Evolutionary conservation across 2,888 invertebrate species (phyloP), one percentile per base, ranked within the genome.

Genomic region (Hypomecis atomaria): DNA sequence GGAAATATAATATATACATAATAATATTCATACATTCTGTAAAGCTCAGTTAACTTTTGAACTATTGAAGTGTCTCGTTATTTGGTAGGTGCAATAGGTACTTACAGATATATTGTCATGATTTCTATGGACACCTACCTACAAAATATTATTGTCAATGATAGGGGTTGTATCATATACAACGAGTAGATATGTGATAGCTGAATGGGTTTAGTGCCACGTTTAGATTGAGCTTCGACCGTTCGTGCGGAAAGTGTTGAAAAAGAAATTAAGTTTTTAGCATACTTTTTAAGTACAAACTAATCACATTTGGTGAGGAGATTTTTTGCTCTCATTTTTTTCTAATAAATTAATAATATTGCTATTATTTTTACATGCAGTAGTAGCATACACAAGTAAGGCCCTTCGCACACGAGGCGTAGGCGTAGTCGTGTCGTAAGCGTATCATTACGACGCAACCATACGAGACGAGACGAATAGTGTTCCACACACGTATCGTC

Each of bases 11-110:
- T 66, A 47, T 62, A 54, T 65, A 71, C 63, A 64, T 55, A n/a
- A n/a, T n/a, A n/a, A n/a, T n/a, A 76, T 72, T 78, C 75, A 82
- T 78, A 84, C 84, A 83, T 82, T 84, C 84, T 82, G 82, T 79
- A 75, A 59, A 23, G 66, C 67, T 67, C 67, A 65, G 57, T 66
- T 54, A 37, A 52, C 13, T 52, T 42, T 44, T n/a, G n/a, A 43
- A 7, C 11, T 50, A 34, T 44, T 59, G 48, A 54, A 65, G 62
- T 49, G 34, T 47, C 49, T 47, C 55, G 54, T 13, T 13, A 38
- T 50, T 37, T 40, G 64, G 65, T 59, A 62, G 64, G 60, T 65
- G 55, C 23, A 0, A n/a, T n/a, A n/a, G n/a, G 34, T 33, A 49
- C 36, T 10, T 6, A 6, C 36, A 49, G 7, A 36, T 60, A 63